Conservation (phyloP, 1,140 invertebrate species). For the Achatina immaculata region DNA sequence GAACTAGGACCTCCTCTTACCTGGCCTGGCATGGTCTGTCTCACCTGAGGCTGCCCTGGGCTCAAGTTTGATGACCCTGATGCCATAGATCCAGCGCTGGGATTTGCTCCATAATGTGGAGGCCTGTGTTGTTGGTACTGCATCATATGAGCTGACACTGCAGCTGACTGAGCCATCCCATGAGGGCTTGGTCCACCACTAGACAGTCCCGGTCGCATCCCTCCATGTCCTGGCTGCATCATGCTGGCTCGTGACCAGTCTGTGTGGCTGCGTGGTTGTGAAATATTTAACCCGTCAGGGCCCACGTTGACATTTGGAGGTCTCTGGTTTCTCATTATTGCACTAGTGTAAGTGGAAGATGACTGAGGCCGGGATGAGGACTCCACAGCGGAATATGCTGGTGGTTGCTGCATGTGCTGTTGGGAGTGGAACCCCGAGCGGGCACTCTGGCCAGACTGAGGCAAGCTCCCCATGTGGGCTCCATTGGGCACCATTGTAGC, state of each 20-base stretch:
- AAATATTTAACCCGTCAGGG: slow-evolving; percentile 72
- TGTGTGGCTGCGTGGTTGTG: slow-evolving; percentile 58
- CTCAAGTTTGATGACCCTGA: slow-evolving; percentile 35
- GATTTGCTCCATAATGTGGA: slow-evolving; percentile 30
- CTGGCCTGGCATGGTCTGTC: slow-evolving; percentile 43
- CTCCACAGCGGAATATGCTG: slow-evolving; percentile 35
- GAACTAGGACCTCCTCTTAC: slow-evolving; percentile 14
- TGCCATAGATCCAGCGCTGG: slow-evolving; percentile 43
- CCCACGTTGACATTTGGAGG: slow-evolving; percentile 73
- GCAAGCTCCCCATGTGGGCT: slow-evolving; percentile 32
- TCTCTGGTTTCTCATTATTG: slow-evolving; percentile 69
- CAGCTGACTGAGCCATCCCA: slow-evolving; percentile 43
- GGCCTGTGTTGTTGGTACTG: slow-evolving; percentile 49
- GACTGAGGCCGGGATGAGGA: slow-evolving; percentile 16
- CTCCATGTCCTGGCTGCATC: slow-evolving; percentile 40
- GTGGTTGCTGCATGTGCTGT: slow-evolving; percentile 39
- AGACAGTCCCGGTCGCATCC: slow-evolving; percentile 49
- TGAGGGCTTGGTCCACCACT: slow-evolving; percentile 37
- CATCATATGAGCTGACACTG: slow-evolving; percentile 49
- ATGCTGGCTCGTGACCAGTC: slow-evolving; percentile 39
- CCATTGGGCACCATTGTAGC: not conserved
- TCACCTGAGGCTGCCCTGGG: slow-evolving; percentile 41
- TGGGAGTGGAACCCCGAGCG: slow-evolving; percentile 28
- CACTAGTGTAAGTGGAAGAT: slow-evolving; percentile 61
- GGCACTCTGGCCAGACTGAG: slow-evolving; percentile 26